Percentiles rank a stretch among this genome's conserved stretches.
These are phyloP conservation scores for Parambassis ranga DNA, from an alignment of 2,797 vertebrate genomes.

Conservation along the genomic window DNA sequence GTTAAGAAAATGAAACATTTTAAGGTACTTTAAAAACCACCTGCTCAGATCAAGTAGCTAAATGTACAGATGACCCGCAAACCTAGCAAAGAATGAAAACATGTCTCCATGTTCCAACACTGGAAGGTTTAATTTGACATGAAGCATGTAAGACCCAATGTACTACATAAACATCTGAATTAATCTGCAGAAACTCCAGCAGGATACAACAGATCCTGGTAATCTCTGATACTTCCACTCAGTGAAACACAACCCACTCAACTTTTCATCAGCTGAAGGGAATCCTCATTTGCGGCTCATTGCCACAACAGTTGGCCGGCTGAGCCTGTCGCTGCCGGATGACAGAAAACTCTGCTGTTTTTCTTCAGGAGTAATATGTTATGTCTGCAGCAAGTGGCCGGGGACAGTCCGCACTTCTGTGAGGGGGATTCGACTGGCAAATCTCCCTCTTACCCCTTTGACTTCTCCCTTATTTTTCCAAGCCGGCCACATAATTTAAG, in stretches of 20 bases:
- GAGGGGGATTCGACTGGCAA: conserved; percentile 47
- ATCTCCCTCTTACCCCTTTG: conserved; percentile 47
- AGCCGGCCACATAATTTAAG: conserved; percentile 63
- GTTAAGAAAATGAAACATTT: no score
- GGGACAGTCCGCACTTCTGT: conserved; percentile 38
- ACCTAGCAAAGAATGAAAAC: not conserved
- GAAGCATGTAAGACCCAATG: not conserved
- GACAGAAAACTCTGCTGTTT: conserved; percentile 43
- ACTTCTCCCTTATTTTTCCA: conserved; percentile 68
- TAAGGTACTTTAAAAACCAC: not conserved
- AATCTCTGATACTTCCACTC: conserved; percentile 8
- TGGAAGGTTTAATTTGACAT: not conserved
- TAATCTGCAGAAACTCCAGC: conserved; percentile 25
- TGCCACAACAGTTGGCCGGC: conserved; percentile 23
- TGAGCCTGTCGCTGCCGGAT: conserved; percentile 5
- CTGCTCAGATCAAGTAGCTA: not conserved
- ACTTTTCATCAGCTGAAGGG: conserved; percentile 20
- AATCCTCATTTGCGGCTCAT: conserved; percentile 3
- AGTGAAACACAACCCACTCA: conserved; percentile 23
- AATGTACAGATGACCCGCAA: no score
- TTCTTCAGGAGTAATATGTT: conserved; percentile 54
- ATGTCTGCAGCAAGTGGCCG: conserved; percentile 59
- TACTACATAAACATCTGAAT: conserved; percentile 11
- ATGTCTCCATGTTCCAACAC: not conserved
- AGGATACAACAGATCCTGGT: conserved; percentile 24